Percentiles rank a stretch among this genome's conserved stretches.
Conservation (phyloP, 2,113 vertebrate species). For the Mastomys natalensis region DNA sequence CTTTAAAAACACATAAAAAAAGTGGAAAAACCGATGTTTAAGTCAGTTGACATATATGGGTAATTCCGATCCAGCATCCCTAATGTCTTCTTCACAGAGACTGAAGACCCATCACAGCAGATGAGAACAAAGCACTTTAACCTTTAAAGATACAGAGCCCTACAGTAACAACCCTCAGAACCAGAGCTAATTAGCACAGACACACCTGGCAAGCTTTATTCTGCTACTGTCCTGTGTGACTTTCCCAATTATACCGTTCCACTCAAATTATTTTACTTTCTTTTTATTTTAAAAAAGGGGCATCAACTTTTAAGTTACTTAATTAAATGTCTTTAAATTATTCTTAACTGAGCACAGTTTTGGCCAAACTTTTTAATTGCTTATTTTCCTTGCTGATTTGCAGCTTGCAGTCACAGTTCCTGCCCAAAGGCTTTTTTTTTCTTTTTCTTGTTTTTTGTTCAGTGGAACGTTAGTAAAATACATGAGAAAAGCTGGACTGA, state of each 20-base stretch:
- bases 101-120: neutral
- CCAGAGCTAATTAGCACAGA: constrained; percentile 10
- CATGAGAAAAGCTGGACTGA: accelerated
- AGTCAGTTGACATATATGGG: neutral
- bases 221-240: neutral
- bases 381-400: neutral
- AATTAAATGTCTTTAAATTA: neutral
- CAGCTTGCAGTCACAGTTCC: neutral
- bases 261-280: constrained; percentile 30
- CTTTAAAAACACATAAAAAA: neutral
- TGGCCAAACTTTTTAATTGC: neutral
- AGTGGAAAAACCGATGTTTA: neutral
- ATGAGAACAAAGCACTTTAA: neutral
- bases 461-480: neutral
- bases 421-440: neutral
- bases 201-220: neutral
- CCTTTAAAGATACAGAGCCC: neutral
- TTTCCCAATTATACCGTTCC: constrained; percentile 23
- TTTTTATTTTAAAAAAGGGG: constrained; percentile 2
- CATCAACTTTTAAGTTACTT: neutral
- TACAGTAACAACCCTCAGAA: neutral
- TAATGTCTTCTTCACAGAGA: neutral
- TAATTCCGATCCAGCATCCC: neutral
- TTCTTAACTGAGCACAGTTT: neutral
- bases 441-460: too few relatives aligned